These are phyloP conservation scores for Chiroxiphia lanceolata DNA, from an alignment of 2,797 vertebrate species.

Conservation along the genomic window DNA sequence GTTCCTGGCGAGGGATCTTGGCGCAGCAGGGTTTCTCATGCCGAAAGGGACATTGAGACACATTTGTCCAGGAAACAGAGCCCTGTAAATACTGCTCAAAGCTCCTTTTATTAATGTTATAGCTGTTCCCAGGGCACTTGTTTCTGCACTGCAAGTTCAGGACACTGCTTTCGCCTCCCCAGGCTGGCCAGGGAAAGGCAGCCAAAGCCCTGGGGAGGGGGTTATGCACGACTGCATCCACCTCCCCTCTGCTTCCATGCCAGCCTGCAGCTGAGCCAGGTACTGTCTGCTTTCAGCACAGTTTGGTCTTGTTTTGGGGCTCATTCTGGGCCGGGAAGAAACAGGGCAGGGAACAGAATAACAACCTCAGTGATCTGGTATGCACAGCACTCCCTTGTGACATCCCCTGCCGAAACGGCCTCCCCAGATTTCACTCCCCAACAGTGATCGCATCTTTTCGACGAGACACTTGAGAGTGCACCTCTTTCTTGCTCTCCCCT, in stretches of 20 bases:
- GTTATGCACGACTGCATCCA: rapidly evolving
- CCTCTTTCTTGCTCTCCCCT: background rate
- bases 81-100: background rate
- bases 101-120: background rate
- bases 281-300: background rate
- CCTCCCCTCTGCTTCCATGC: rapidly evolving
- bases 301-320: background rate
- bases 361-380: background rate
- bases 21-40: background rate
- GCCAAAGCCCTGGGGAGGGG: background rate
- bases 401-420: background rate
- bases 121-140: background rate
- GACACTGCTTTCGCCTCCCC: background rate
- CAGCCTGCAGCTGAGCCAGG: background rate
- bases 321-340: background rate
- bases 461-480: rapidly evolving
- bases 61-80: background rate
- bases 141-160: background rate
- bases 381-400: background rate
- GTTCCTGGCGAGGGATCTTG: background rate
- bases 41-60: rapidly evolving
- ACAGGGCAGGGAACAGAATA: background rate
- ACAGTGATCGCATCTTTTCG: rapidly evolving
- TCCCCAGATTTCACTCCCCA: background rate
- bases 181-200: background rate